phyloP scores from a whole-genome alignment of 2,797 vertebrate species.

The Emys orbicularis region DNA sequence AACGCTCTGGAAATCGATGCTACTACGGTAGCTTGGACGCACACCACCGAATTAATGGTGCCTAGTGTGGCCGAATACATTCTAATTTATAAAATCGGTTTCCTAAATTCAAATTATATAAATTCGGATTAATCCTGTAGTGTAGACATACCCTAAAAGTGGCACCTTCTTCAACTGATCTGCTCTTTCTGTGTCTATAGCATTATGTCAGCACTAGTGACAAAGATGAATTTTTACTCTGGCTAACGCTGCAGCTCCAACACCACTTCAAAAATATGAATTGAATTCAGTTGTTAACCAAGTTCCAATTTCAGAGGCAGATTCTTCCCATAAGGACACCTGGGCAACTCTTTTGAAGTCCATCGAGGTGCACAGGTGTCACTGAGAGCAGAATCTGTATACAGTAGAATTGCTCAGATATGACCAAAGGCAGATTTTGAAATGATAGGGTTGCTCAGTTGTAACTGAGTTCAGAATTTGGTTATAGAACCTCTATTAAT shows the following conservation, averaged over 20 bases:
- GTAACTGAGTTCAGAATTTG: not conserved
- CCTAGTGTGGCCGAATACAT: too few species aligned
- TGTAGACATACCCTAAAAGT: too few species aligned
- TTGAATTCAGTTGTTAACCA: not conserved
- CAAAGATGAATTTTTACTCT: not conserved
- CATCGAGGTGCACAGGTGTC: not conserved
- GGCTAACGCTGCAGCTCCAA: not conserved
- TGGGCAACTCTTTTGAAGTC: not conserved
- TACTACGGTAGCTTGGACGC: too few species aligned
- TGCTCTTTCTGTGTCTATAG: not conserved
- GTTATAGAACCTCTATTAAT: not conserved
- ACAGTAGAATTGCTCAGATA: not conserved
- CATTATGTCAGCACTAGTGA: not conserved
- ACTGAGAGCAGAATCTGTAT: not conserved
- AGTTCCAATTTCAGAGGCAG: not conserved
- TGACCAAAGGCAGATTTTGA: not conserved
- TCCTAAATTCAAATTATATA: too few species aligned
- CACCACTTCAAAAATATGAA: not conserved
- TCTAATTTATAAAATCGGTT: too few species aligned
- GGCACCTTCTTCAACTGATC: not conserved
- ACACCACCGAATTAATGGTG: too few species aligned
- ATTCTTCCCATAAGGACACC: not conserved
- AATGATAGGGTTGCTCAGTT: rapidly evolving
- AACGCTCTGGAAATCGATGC: too few species aligned
- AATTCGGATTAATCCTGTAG: too few species aligned